Evolutionary conservation across 2,797 vertebrate genomes (phyloP).

Genomic region (Limosa lapponica): DNA sequence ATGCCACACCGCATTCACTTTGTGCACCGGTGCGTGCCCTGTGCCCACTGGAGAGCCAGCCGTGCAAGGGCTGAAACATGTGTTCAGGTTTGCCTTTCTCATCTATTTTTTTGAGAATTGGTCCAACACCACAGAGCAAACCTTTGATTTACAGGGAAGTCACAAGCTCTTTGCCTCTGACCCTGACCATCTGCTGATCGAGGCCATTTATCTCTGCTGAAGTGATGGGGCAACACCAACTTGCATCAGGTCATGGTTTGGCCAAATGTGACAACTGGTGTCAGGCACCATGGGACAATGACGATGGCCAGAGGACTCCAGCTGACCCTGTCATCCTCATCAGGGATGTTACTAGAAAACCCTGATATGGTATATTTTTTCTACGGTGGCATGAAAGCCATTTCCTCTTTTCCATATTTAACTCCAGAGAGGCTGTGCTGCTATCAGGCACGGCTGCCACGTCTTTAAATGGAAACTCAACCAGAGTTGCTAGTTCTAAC

Average conservation of each 20-base stretch:
- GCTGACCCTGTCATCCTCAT: neutral
- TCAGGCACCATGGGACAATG: neutral
- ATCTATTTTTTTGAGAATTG: neutral
- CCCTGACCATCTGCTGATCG: neutral
- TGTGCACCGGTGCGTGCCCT: rapidly evolving
- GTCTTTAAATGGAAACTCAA: neutral
- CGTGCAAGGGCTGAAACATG: neutral
- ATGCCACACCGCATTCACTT: neutral
- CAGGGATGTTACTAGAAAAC: neutral
- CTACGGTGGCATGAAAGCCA: neutral
- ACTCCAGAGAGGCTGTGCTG: neutral
- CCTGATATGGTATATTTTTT: neutral
- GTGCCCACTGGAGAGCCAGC: rapidly evolving
- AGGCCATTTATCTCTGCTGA: neutral
- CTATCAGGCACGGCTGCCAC: neutral
- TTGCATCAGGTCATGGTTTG: neutral
- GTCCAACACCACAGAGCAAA: neutral
- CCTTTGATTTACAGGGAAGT: neutral
- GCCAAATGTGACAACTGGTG: rapidly evolving
- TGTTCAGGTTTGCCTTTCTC: neutral
- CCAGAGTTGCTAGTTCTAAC: neutral
- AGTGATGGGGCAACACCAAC: neutral
- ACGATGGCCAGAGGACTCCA: neutral
- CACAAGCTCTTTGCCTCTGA: neutral
- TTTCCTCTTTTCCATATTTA: neutral